These are phyloP conservation scores for Zaprionus gabonicus DNA, from an alignment of 1,140 invertebrate genomes.

Conservation along the genomic window DNA sequence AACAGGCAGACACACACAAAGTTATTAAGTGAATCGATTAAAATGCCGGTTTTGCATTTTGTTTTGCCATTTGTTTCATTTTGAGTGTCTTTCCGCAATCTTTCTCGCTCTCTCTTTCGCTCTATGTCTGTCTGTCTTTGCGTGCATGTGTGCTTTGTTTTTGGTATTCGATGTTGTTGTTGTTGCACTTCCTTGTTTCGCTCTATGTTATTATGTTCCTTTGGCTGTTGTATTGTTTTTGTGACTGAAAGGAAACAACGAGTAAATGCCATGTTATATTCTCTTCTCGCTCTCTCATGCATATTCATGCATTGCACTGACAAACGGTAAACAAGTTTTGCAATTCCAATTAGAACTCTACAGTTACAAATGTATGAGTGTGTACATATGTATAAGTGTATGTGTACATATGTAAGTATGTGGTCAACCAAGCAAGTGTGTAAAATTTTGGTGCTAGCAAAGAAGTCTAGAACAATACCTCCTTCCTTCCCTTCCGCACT, in stretches of 20 bases:
- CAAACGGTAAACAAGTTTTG: conserved; percentile 50
- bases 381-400: not conserved
- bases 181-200: conserved; percentile 45
- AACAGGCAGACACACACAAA: not conserved
- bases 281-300: conserved; percentile 11
- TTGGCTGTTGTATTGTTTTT: not conserved
- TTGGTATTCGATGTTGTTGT: conserved; percentile 32
- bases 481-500: no score
- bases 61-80: conserved; percentile 49
- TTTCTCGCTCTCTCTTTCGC: not conserved
- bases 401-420: not conserved
- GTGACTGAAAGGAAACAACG: conserved; percentile 6
- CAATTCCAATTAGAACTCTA: conserved; percentile 43
- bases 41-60: conserved; percentile 76
- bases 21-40: conserved; percentile 46
- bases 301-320: conserved; percentile 38
- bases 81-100: conserved; percentile 52
- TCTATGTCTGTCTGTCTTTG: not conserved
- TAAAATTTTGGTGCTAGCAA: no score
- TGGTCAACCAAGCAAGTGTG: not conserved
- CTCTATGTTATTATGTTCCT: conserved; percentile 31
- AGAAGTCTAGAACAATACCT: no score
- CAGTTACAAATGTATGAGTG: conserved; percentile 14
- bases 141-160: not conserved
- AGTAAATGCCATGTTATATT: conserved; percentile 35